Percentiles rank a stretch among this genome's conserved stretches.
phyloP scores from a whole-genome alignment of 2,797 vertebrate species.

The Staurois parvus region DNA sequence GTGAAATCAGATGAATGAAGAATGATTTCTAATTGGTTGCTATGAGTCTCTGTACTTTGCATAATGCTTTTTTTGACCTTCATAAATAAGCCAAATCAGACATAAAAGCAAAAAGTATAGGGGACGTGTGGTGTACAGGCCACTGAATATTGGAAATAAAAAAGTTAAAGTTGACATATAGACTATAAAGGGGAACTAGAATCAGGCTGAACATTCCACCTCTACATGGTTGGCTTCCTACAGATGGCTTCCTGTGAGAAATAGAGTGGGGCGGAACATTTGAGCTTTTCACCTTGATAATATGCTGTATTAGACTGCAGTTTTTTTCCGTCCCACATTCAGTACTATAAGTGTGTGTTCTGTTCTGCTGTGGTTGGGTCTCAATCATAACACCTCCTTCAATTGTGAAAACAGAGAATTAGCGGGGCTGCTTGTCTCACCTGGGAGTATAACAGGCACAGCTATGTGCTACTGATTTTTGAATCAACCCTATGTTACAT shows the following conservation, averaged over 20 bases:
- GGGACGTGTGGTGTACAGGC: neutral
- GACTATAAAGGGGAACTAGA: neutral
- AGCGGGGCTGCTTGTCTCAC: neutral
- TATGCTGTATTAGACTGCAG: constrained; percentile 23
- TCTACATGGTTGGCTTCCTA: constrained; percentile 42
- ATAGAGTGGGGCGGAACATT: constrained; percentile 21
- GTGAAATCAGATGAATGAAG: too few relatives aligned
- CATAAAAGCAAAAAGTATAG: too few relatives aligned
- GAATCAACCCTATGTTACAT: too few relatives aligned
- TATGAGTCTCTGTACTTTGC: too few relatives aligned
- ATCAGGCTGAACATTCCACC: constrained; percentile 9
- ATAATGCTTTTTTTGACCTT: too few relatives aligned
- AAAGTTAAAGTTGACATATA: neutral
- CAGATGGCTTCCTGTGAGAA: constrained; percentile 39
- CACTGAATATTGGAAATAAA: neutral
- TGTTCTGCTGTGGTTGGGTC: constrained; percentile 23
- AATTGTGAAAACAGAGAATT: constrained; percentile 29
- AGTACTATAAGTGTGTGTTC: constrained; percentile 21
- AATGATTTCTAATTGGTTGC: too few relatives aligned
- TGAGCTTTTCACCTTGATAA: constrained; percentile 3
- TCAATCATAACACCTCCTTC: constrained; percentile 32
- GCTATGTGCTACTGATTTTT: neutral
- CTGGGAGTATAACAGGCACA: neutral
- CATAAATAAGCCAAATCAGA: too few relatives aligned
- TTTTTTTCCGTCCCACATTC: constrained; percentile 41